Evolutionary conservation across 2,888 invertebrate genomes (phyloP).

Genomic region (Drosophila subsilvestris): DNA sequence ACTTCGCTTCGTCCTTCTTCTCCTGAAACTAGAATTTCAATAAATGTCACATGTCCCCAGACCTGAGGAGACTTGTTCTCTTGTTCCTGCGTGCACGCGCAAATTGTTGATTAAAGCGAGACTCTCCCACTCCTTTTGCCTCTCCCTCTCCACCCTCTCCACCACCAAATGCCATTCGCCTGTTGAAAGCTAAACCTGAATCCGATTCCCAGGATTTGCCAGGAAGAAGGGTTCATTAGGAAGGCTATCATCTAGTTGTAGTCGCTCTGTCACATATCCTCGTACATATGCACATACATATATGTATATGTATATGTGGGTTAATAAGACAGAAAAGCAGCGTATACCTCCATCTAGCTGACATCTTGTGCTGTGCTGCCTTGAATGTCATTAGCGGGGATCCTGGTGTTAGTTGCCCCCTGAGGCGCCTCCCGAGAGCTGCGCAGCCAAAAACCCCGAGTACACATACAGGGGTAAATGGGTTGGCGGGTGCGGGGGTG

Average conservation of each 20-base stretch:
- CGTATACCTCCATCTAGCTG: conserved; percentile 17
- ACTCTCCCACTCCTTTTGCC: background rate
- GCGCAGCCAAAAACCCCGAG: conserved; percentile 28
- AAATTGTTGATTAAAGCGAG: conserved; percentile 72
- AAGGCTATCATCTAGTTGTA: conserved; percentile 50
- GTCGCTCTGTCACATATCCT: conserved; percentile 31
- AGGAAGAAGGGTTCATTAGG: conserved; percentile 71
- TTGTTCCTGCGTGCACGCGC: conserved; percentile 40
- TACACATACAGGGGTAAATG: conserved; percentile 5
- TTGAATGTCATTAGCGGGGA: conserved; percentile 68
- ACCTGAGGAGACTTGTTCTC: background rate
- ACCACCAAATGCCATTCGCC: background rate
- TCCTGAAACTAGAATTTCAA: conserved; percentile 61
- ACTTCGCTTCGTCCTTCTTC: conserved; percentile 9
- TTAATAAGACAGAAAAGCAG: conserved; percentile 69
- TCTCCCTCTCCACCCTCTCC: background rate
- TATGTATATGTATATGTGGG: conserved; percentile 63
- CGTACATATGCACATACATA: no score
- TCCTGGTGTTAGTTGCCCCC: conserved; percentile 56
- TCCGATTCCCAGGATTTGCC: conserved; percentile 6
- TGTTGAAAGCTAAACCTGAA: conserved; percentile 16
- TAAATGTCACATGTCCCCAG: conserved; percentile 71
- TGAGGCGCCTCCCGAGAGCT: conserved; percentile 26
- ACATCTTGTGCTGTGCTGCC: conserved; percentile 64
- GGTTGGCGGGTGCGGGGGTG: background rate